phyloP scores from a whole-genome alignment of 1,140 invertebrate species.

The Vollenhovia emeryi region DNA sequence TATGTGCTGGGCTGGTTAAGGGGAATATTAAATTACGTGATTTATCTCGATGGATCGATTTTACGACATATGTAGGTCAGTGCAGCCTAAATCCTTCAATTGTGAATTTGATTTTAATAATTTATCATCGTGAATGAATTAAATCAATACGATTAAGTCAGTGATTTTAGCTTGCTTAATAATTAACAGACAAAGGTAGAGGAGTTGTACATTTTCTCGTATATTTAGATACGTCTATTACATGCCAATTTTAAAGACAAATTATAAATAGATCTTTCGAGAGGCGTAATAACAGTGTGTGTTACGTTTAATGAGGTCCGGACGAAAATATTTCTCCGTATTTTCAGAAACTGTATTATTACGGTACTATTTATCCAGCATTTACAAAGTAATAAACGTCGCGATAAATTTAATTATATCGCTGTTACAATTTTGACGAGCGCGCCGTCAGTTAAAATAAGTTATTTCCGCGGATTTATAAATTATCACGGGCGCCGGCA shows the following conservation, averaged over 20 bases:
- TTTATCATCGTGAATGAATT: neutral
- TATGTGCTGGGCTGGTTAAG: neutral
- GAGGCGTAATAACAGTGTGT: neutral
- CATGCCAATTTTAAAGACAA: neutral
- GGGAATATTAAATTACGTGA: neutral
- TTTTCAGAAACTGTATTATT: constrained; percentile 18
- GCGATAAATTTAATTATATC: constrained; percentile 52
- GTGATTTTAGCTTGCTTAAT: neutral
- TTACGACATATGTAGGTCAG: neutral
- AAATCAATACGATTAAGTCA: neutral
- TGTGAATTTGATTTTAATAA: neutral
- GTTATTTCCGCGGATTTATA: constrained; percentile 60
- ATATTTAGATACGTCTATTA: neutral
- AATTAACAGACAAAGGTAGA: neutral
- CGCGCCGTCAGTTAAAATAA: constrained; percentile 49
- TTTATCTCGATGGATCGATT: neutral
- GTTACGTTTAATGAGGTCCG: constrained; percentile 10
- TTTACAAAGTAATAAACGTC: constrained; percentile 52
- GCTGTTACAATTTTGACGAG: constrained; percentile 52
- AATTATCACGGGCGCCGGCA: constrained; percentile 39
- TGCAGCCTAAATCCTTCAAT: neutral
- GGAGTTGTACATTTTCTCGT: neutral
- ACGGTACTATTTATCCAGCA: constrained; percentile 25
- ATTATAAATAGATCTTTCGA: neutral
- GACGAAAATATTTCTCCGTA: neutral